Conservation (phyloP, 2,888 invertebrate species). For the Scaptodrosophila latifasciaeformis region DNA sequence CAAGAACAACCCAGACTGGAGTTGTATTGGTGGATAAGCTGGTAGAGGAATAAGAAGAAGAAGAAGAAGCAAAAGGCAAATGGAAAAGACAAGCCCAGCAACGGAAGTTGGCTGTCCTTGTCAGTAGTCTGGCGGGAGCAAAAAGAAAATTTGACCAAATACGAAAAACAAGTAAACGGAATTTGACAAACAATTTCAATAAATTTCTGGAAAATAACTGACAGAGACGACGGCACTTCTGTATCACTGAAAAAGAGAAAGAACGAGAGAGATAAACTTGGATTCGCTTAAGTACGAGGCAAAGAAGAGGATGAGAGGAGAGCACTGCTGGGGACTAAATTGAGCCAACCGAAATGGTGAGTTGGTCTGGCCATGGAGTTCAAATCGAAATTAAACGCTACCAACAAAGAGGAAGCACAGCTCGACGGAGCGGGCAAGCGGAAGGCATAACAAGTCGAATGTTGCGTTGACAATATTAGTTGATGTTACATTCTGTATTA, state of each 20-base stretch:
- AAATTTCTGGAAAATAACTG: conserved; percentile 64
- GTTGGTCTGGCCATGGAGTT: conserved; percentile 41
- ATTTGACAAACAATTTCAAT: conserved; percentile 69
- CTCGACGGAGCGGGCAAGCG: conserved; percentile 52
- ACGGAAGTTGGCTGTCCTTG: conserved; percentile 42
- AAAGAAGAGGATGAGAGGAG: conserved; percentile 1
- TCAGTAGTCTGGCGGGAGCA: conserved; percentile 16
- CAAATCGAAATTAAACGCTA: conserved; percentile 58
- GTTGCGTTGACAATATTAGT: conserved; percentile 65
- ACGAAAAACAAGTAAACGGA: conserved; percentile 65
- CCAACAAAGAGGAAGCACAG: conserved; percentile 15
- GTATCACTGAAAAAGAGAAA: too few species aligned
- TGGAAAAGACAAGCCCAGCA: conserved; percentile 44
- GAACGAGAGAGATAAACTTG: too few species aligned
- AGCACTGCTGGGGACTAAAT: conserved; percentile 18
- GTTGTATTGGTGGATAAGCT: conserved; percentile 58
- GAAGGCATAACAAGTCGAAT: conserved; percentile 66
- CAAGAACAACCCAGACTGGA: too few species aligned
- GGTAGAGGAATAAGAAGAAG: conserved; percentile 25
- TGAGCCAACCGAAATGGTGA: conserved; percentile 50
- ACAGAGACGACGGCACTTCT: conserved; percentile 27
- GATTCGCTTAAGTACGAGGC: neutral
- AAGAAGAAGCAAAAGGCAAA: conserved; percentile 5
- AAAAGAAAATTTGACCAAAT: conserved; percentile 48
- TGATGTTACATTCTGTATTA: conserved; percentile 44